phyloP scores from a whole-genome alignment of 2,797 vertebrate species.

The Bryconaethiops microstoma region DNA sequence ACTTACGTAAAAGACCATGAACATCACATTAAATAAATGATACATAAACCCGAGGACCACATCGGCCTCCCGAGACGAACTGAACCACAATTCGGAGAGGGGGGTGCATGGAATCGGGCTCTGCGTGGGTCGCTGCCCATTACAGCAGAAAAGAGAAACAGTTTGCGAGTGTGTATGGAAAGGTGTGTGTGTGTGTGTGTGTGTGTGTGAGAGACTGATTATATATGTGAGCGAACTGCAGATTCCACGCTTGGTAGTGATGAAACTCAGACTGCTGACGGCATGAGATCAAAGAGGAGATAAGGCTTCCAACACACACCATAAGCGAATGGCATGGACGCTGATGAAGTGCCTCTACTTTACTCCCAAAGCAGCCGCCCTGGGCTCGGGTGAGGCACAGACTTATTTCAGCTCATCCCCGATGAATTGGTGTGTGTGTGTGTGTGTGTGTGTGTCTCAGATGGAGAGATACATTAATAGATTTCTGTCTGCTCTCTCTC shows the following conservation, averaged over 20 bases:
- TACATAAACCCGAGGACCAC: not conserved
- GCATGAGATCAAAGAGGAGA: conserved; percentile 14
- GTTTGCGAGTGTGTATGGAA: conserved; percentile 15
- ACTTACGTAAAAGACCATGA: not conserved
- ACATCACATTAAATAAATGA: conserved; percentile 21
- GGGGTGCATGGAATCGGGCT: not conserved
- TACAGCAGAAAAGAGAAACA: not conserved
- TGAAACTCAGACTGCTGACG: conserved; percentile 39
- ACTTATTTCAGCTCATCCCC: conserved; percentile 12
- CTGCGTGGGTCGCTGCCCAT: not conserved
- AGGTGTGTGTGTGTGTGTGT: conserved; percentile 1
- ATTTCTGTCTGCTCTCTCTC: conserved; percentile 12
- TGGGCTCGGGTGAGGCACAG: not conserved
- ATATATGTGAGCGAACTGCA: conserved; percentile 2
- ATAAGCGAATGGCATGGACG: not conserved
- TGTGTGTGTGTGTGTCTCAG: conserved; percentile 5
- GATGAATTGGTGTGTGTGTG: conserved; percentile 3
- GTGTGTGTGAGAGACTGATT: not conserved
- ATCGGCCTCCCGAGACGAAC: not conserved
- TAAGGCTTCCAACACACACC: conserved; percentile 21
- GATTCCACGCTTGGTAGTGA: not conserved
- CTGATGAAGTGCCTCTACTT: not conserved
- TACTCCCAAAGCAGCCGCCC: not conserved
- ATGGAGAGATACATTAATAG: conserved; percentile 5
- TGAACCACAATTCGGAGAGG: not conserved